Base-by-base conservation (phyloP, 64 coral and sea anemone genomes). In the Anthopleura sola region DNA sequence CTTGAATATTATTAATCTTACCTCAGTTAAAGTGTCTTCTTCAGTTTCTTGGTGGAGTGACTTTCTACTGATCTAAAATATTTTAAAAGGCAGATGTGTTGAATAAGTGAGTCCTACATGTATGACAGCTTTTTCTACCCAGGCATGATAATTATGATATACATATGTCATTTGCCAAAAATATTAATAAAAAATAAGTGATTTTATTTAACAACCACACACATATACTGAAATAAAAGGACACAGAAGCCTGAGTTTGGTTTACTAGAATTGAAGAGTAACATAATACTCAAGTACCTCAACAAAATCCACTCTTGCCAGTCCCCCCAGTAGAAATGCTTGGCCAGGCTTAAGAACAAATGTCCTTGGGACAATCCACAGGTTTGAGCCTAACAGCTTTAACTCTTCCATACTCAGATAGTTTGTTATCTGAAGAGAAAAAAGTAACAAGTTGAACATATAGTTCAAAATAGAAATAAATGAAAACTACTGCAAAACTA, bases 331-430 rank as follows among this genome's bases (percentile, higher is more conserved):
- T 36, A 98, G 74, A 16, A 98, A 38, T 13, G 92, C 85, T 34
- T 94, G 87, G 21, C 90, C 92, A 68, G 96, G 96, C 75, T 84
- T 98, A 28, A 98, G 92, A 55, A 98, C 47, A 16, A 84, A 92
- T 13, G 96, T 94, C 75, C 92, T 94, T 9, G 96, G 96, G 6
- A 98, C 90, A 78, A 94, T 86, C 96, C 92, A 98, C 10, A 89
- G 74, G 1, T 88, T 88, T 46, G 96, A 89, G 55, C 91, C 88
- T 0, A 98, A 82, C 23, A 94, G 48, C 75, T 85, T 98, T n/a
- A 98, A 83, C 74, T 98, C 96, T 37, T 98, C 87, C 84, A 94
- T 92, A 78, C 90, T 92, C 81, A 98, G 81, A 58, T 94, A 86
- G 85, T 82, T 87, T 28, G 96, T 94, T 34, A 94, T 84, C 96